Percentiles rank a stretch among this genome's conserved stretches.
phyloP scores from a whole-genome alignment of 2,797 vertebrate genomes.

The Todus mexicanus region DNA sequence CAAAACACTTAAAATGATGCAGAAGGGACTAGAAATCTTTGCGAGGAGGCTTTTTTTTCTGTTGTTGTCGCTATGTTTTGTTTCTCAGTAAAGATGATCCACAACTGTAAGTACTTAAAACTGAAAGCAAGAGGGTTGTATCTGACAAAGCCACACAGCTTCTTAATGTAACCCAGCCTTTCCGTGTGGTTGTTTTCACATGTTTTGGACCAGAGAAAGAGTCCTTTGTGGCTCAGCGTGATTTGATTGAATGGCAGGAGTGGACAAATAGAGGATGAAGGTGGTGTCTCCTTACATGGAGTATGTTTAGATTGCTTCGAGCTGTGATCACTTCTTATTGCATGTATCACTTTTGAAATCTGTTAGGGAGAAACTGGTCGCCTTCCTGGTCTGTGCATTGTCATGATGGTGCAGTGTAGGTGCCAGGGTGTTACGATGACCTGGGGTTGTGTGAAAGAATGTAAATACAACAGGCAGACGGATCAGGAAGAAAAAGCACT shows the following conservation, averaged over 20 bases:
- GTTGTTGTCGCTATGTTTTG: conserved; percentile 27
- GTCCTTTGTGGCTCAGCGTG: conserved; percentile 9
- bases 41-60: conserved; percentile 37
- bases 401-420: background rate
- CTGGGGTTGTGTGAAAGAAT: background rate
- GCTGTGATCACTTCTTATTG: background rate
- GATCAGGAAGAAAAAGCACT: background rate
- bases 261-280: conserved; percentile 5
- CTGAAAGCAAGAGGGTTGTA: conserved; percentile 13
- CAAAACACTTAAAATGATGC: conserved; percentile 44
- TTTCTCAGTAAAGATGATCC: conserved; percentile 38
- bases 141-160: conserved; percentile 14
- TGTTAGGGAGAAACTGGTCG: background rate
- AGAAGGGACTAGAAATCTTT: conserved; percentile 48
- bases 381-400: background rate
- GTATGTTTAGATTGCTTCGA: background rate
- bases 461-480: background rate
- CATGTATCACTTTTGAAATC: background rate
- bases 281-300: background rate
- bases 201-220: conserved; percentile 19
- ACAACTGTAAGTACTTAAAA: conserved; percentile 57
- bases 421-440: background rate
- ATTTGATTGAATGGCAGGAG: background rate
- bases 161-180: conserved; percentile 31
- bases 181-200: background rate